Conservation (phyloP, 2,113 vertebrate genomes). For the Ginglymostoma cirratum region DNA sequence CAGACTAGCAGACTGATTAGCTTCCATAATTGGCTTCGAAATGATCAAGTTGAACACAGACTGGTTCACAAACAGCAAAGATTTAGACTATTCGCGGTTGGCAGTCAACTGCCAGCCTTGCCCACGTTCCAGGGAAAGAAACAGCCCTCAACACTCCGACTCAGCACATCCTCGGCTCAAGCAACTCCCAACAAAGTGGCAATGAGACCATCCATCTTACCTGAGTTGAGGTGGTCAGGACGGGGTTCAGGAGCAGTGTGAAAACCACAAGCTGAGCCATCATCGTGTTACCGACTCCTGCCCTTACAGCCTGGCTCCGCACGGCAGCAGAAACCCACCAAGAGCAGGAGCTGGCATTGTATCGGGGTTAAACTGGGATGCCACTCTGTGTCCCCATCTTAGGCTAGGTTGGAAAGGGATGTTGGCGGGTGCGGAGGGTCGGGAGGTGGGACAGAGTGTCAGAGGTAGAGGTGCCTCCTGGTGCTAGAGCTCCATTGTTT, state of each 20-base stretch:
- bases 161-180: background rate
- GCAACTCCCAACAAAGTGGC: background rate
- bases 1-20: too few relatives aligned
- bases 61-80: background rate
- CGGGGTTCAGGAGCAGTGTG: background rate
- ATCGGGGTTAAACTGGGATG: background rate
- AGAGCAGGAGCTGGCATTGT: background rate
- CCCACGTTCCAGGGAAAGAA: background rate
- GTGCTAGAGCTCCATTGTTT: background rate
- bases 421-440: background rate
- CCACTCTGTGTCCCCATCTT: background rate
- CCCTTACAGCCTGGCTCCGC: background rate
- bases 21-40: background rate
- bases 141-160: background rate
- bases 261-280: background rate
- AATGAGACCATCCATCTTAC: background rate
- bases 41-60: background rate
- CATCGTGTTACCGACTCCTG: background rate
- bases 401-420: background rate
- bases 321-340: background rate
- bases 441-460: background rate
- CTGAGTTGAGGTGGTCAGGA: background rate
- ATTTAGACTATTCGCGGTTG: background rate
- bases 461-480: background rate
- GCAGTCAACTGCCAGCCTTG: background rate